Percentiles rank a stretch among this genome's conserved stretches.
phyloP scores from a whole-genome alignment of 1,140 invertebrate species.

The Agrilus planipennis region DNA sequence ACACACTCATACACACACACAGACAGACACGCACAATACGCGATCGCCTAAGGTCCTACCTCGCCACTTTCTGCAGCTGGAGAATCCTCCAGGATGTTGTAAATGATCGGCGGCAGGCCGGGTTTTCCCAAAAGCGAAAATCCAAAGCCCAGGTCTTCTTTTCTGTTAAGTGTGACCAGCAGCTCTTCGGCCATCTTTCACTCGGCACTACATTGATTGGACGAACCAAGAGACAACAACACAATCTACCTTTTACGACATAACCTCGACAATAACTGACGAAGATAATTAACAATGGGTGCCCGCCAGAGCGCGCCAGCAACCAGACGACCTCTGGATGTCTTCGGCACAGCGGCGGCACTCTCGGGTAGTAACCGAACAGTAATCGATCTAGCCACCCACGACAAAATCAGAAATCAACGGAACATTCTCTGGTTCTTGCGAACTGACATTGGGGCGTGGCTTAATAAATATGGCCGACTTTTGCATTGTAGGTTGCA shows the following conservation, averaged over 20 bases:
- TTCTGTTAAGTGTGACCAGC: constrained; percentile 68
- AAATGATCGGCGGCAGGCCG: constrained; percentile 80
- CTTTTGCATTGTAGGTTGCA: too few relatives aligned
- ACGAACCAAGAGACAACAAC: constrained; percentile 16
- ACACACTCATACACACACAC: too few relatives aligned
- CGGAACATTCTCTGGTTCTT: too few relatives aligned
- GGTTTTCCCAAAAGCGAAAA: constrained; percentile 80
- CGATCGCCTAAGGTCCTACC: too few relatives aligned
- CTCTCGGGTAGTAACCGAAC: too few relatives aligned
- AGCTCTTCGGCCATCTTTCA: constrained; percentile 75
- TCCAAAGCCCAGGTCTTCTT: constrained; percentile 73
- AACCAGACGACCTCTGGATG: too few relatives aligned
- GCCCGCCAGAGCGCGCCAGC: not conserved
- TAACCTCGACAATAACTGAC: constrained; percentile 26
- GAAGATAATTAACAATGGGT: not conserved
- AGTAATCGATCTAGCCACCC: too few relatives aligned
- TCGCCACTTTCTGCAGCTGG: constrained; percentile 77
- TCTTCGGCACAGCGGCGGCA: not conserved
- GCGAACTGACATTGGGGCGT: too few relatives aligned
- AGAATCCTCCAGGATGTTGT: constrained; percentile 83
- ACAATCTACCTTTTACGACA: constrained; percentile 23
- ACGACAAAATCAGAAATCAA: too few relatives aligned
- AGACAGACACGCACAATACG: too few relatives aligned
- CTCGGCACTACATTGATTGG: constrained; percentile 31
- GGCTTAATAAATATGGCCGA: too few relatives aligned